Evolutionary conservation across 2,113 vertebrate species (phyloP), one percentile per base, ranked within the genome.

Genomic region (Chrysochloris asiatica): DNA sequence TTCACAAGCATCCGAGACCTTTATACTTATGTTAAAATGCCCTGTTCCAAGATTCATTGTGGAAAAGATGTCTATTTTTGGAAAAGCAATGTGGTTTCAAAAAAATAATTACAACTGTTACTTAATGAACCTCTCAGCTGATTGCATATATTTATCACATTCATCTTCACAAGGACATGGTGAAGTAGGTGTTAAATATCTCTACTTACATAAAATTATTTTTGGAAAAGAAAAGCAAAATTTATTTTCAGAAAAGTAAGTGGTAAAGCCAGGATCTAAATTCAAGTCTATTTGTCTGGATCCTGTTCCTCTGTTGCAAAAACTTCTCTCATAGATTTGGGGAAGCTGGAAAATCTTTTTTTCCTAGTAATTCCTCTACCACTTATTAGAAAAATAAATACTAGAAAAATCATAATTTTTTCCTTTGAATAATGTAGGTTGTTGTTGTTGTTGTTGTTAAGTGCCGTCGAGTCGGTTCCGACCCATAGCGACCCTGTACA

Each of bases 131-230:
- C 75, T 38, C 33, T 86, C 33, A 54, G 38, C 41, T 83, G 56
- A 86, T 0, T 67, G 52, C 14, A 50, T 83, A 24, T 54, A 28
- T 76, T 96, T 88, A 83, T 89, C 73, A 84, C 77, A 73, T 86
- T 65, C 45, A 61, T 59, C 21, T 73, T 86, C 77, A 63, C 13
- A 83, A 54, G 52, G 14, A 92, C 30, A 43, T 12, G 30, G 76
- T 93, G 65, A 89, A 59, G 30, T 38, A 78, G 80, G 81, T 81
- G 17, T 76, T 83, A 86, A 90, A 45, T 76, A 86, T 86, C 22
- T 87, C 48, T 33, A 38, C 52, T 88, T 81, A 86, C 50, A 72
- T 69, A 36, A 24, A 50, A 50, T 50, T 50, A 8, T 50, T 16
- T 50, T 50, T 50, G 16, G 9, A 50, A 10, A 8, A 10, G 48